Evolutionary conservation across 2,797 vertebrate genomes (phyloP), one percentile per base, ranked within the genome.

Genomic region (Rhinogobio ventralis): DNA sequence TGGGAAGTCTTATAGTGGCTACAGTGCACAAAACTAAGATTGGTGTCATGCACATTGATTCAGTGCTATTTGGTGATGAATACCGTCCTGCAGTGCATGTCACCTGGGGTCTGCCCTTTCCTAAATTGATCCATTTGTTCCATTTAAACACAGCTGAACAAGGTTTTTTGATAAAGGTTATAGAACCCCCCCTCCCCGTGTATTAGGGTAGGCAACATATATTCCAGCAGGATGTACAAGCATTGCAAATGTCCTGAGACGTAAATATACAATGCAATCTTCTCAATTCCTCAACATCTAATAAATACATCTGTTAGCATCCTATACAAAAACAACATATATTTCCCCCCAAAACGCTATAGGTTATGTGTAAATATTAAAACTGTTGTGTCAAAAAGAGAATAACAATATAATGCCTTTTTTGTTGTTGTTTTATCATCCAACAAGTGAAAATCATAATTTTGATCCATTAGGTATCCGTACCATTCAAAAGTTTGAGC

Each of bases 111-210:
- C 85, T 86, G 64, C 62, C 39, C 51, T 69, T 82, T 72, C 79
- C 46, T 64, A 49, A 78, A 82, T 39, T 49, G 39, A 57, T 78
- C 55, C 8, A 72, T 51, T 82, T 69, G 71, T 62, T 45, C 20
- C 30, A 77, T 46, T 76, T 64, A 53, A 62, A 51, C 85, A 55
- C 25, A 82, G 51, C 73, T 72, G 64, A 86, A 46, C 42, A 78
- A 64, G 85, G 72, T 49, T 79, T 79, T 81, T 74, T 74, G n/a
- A 33, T 39, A 68, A 80, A 80, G 68, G 76, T 45, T 55, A 55
- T 3, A 30, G 6, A 49, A 67, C 15, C n/a, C n/a, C n/a, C n/a
- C n/a, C n/a, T n/a, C n/a, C 19, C 68, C 5, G n/a, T 62, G 53
- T 82, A 42, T 73, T 62, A 28, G 2, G 14, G 33, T 25, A 28